A percentile compares a stretch with the other conserved stretches of the same genome.
phyloP scores from a whole-genome alignment of 2,888 invertebrate genomes.

The Teleogryllus oceanicus region DNA sequence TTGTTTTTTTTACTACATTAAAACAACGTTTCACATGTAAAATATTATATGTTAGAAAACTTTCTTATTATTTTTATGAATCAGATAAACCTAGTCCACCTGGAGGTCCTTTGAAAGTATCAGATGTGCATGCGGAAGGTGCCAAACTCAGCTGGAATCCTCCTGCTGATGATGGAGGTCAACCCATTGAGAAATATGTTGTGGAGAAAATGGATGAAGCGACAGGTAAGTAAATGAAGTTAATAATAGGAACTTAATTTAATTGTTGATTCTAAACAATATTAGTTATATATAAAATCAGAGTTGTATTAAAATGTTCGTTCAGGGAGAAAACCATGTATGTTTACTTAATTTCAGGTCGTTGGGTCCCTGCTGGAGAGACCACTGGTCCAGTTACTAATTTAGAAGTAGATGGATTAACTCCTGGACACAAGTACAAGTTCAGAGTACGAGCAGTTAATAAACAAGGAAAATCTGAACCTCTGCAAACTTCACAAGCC shows the following conservation, averaged over 20 bases:
- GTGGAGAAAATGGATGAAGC: constrained; percentile 95
- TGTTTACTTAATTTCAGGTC: constrained; percentile 43
- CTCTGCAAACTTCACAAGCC: constrained; percentile 78
- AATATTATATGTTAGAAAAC: neutral
- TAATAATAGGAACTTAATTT: neutral
- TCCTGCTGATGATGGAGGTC: constrained; percentile 91
- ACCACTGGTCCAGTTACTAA: constrained; percentile 79
- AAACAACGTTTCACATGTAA: neutral
- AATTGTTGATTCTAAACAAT: neutral
- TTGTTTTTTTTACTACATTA: constrained; percentile 34
- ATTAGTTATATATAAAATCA: no score
- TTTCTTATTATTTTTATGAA: constrained; percentile 26
- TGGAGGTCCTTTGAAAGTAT: constrained; percentile 85
- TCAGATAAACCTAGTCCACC: constrained; percentile 82
- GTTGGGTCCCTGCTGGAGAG: constrained; percentile 92
- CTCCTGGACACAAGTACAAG: constrained; percentile 94
- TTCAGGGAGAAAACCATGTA: neutral
- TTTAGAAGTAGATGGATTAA: constrained; percentile 76
- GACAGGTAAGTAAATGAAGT: constrained; percentile 55
- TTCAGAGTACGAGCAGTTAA: constrained; percentile 96
- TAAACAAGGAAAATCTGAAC: constrained; percentile 94
- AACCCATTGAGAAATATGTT: constrained; percentile 87
- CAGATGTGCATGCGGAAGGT: constrained; percentile 85
- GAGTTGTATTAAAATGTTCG: no score
- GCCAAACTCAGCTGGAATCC: constrained; percentile 89